Evolutionary conservation across 2,113 vertebrate species (phyloP).

Genomic region (Emydura subglobosa): DNA sequence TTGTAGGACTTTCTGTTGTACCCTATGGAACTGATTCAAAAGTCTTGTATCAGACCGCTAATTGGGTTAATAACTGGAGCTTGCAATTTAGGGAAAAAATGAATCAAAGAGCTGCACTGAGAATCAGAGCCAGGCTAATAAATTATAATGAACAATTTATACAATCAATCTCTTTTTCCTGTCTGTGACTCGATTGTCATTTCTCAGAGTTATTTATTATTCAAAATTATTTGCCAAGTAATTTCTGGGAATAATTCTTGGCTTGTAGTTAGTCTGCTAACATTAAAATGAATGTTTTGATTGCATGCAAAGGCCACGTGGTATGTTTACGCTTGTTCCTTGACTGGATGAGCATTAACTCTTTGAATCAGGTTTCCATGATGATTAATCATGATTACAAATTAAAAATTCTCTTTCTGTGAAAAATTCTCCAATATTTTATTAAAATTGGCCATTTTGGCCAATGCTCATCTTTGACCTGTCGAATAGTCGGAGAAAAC

Average conservation of each 20-base stretch:
- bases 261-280: background rate
- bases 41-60: background rate
- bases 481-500: background rate
- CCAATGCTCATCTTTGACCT: background rate
- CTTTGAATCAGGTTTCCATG: background rate
- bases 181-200: background rate
- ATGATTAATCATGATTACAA: background rate
- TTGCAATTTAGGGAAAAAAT: fast-evolving
- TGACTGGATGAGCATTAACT: background rate
- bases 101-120: background rate
- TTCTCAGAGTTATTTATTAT: background rate
- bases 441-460: background rate
- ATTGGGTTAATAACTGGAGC: background rate
- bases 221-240: background rate
- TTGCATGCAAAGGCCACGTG: background rate
- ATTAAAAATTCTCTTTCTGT: background rate
- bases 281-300: background rate
- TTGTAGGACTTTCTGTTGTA: background rate
- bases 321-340: background rate
- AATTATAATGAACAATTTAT: constrained; percentile 1
- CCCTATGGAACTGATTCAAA: background rate
- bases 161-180: background rate
- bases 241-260: background rate
- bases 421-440: background rate
- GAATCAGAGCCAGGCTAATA: background rate